Base-by-base conservation (phyloP, 2,797 vertebrate genomes). In the Anabacerthia variegaticeps region DNA sequence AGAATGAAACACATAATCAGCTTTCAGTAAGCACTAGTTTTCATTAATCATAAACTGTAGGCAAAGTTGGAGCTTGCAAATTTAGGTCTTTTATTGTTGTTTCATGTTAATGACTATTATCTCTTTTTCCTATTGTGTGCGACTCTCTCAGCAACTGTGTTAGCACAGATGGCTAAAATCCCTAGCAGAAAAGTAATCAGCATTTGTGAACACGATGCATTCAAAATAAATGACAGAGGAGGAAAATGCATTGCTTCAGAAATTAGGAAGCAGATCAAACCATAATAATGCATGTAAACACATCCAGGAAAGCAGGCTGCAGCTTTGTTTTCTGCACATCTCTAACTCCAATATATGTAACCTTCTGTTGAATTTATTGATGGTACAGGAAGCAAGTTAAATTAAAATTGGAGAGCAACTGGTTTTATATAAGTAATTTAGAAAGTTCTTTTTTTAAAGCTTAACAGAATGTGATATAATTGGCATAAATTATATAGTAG, bases 21-120 rank as follows among this genome's bases (percentile, higher is more conserved):
- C 93, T 97, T 97, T 97, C 95, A 92, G 93, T 93, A 95, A 97
- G 82, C 88, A 85, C 85, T 92, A 72, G 59, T 96, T 92, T 95
- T 91, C 97, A 97, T 98, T 97, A 97, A 98, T 97, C 97, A 96
- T 97, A 96, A 97, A 97, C 91, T 88, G 46, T 86, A 93, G 96
- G 96, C 88, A 97, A 95, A 97, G 92, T 96, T 93, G 92, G 79
- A 95, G 86, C 93, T 96, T 97, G 95, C 81, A 96, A 95, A 97
- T 95, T 97, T 96, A 94, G 92, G 85, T 94, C 83, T 92, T 92
- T 97, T 97, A 93, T 95, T 96, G 91, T 96, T 96, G 88, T 91
- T 97, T 97, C 88, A 86, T 93, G 95, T 96, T 98, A 98, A 97
- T 95, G 84, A 94, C 92, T 95, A 86, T 95, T 97, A 93, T 96